These are phyloP conservation scores for Pachymerium ferrugineum DNA, from an alignment of 2,888 invertebrate genomes.

Conservation along the genomic window DNA sequence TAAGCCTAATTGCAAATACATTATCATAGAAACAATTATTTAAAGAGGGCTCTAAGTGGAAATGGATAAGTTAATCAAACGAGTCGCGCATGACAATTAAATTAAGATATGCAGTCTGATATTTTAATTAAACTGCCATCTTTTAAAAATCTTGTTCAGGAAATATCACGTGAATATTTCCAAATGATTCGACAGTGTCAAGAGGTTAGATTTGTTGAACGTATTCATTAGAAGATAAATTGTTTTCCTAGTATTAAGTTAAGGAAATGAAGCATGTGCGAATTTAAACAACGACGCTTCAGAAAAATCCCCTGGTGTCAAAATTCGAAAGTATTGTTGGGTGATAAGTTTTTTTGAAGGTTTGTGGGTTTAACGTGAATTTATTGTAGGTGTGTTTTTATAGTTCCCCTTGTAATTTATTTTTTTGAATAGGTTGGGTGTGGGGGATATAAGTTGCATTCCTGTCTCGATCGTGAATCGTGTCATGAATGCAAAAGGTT, in stretches of 20 bases:
- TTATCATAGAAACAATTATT: neutral
- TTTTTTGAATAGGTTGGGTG: neutral
- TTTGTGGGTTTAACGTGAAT: neutral
- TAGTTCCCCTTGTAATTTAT: too few relatives aligned
- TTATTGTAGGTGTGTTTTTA: neutral
- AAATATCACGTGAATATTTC: too few relatives aligned
- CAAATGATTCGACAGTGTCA: too few relatives aligned
- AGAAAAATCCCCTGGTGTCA: too few relatives aligned
- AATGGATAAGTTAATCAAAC: neutral
- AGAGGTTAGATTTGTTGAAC: too few relatives aligned
- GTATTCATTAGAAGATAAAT: too few relatives aligned
- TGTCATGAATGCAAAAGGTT: constrained; percentile 21
- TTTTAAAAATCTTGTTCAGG: too few relatives aligned
- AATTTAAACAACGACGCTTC: too few relatives aligned
- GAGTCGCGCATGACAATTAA: neutral
- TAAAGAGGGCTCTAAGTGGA: neutral
- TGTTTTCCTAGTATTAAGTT: too few relatives aligned
- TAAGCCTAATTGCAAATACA: neutral
- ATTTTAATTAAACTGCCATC: neutral
- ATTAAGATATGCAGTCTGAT: neutral
- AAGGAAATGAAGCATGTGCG: too few relatives aligned
- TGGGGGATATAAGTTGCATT: constrained; percentile 8
- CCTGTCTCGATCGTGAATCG: neutral
- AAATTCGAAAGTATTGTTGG: too few relatives aligned
- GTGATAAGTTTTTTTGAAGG: too few relatives aligned